phyloP scores from a whole-genome alignment of 2,888 invertebrate species.

The Sceliomorpha sp. region DNA sequence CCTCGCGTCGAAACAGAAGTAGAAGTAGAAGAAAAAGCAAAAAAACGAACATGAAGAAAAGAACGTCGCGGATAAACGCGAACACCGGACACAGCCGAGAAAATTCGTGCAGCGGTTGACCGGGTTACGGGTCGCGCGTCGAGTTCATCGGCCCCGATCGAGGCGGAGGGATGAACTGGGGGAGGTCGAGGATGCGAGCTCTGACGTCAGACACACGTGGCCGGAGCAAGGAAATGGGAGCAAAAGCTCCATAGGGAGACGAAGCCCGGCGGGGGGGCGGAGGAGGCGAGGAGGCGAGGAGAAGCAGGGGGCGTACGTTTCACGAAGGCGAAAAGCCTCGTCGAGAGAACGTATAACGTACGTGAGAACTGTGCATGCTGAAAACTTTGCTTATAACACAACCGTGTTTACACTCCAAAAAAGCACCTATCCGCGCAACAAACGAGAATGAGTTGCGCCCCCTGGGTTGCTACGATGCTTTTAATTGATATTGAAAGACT shows the following conservation, averaged over 20 bases:
- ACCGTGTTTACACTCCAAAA: constrained; percentile 50
- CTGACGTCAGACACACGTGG: constrained; percentile 60
- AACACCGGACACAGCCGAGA: constrained; percentile 52
- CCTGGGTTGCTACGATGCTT: constrained; percentile 20
- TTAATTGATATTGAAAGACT: constrained; percentile 44
- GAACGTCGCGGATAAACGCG: constrained; percentile 31
- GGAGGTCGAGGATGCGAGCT: constrained; percentile 51
- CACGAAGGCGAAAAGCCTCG: constrained; percentile 17
- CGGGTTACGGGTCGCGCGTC: constrained; percentile 77
- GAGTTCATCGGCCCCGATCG: constrained; percentile 68
- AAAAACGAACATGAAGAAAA: constrained; percentile 11
- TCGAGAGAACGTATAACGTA: constrained; percentile 37
- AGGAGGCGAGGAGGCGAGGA: constrained; percentile 14
- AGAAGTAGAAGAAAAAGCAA: no score
- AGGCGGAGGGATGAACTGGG: constrained; percentile 54
- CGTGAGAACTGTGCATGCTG: constrained; percentile 15
- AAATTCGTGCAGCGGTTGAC: constrained; percentile 74
- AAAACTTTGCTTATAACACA: constrained; percentile 50
- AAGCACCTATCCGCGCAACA: constrained; percentile 39
- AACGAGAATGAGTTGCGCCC: constrained; percentile 40
- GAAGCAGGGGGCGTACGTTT: constrained; percentile 4
- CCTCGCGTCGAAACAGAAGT: no score
- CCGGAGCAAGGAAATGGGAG: constrained; percentile 55
- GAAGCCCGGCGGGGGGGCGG: constrained; percentile 19
- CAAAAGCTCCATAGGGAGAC: constrained; percentile 57